A percentile compares a stretch with the other conserved stretches of the same genome.
phyloP scores from a whole-genome alignment of 1,140 invertebrate species.

The Elymnias hypermnestra region DNA sequence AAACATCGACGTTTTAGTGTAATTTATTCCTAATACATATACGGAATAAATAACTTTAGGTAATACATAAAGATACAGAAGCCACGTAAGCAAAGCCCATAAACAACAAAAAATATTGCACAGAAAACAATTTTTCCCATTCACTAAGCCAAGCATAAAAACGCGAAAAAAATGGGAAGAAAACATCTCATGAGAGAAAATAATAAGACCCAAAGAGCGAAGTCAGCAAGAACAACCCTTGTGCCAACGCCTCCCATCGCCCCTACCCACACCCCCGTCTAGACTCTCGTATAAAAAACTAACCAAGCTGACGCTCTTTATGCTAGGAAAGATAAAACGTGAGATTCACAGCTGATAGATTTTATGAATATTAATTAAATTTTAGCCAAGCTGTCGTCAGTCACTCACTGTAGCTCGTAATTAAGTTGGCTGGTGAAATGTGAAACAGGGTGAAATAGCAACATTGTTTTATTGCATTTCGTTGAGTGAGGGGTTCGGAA shows the following conservation, averaged over 20 bases:
- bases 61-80: too few species aligned
- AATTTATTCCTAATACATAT: too few species aligned
- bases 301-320: conserved; percentile 12
- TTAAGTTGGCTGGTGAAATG: too few species aligned
- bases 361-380: neutral
- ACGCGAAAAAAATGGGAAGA: conserved; percentile 24
- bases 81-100: too few species aligned
- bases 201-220: conserved; percentile 22
- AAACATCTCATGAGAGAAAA: conserved; percentile 24
- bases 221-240: conserved; percentile 19
- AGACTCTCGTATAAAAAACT: conserved; percentile 23
- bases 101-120: conserved; percentile 16
- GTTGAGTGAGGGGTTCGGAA: too few species aligned
- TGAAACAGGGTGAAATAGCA: too few species aligned
- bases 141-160: conserved; percentile 8
- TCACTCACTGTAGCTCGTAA: too few species aligned
- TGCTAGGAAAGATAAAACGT: conserved; percentile 11
- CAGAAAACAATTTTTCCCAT: conserved; percentile 16
- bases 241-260: neutral
- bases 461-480: too few species aligned
- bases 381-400: too few species aligned
- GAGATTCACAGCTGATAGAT: conserved; percentile 12
- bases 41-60: too few species aligned
- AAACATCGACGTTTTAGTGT: too few species aligned
- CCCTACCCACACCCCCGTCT: conserved; percentile 6